Base-by-base conservation (phyloP, 2,113 vertebrate genomes). In the Cynoglossus semilaevis region DNA sequence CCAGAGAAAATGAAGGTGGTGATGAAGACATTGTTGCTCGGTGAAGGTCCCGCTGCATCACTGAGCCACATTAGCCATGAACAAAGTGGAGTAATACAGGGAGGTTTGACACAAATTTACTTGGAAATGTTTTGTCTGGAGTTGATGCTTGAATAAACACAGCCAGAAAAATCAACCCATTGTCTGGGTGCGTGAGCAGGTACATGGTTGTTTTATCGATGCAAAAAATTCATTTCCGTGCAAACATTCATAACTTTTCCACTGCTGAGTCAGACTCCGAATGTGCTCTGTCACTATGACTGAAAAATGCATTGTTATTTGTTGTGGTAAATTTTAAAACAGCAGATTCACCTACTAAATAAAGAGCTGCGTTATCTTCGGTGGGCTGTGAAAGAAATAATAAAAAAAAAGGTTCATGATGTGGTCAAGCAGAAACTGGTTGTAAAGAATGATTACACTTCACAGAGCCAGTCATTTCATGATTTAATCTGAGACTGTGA, bases 1-100 rank as follows among this genome's bases (percentile, higher is more conserved):
- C 19, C 44, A 50, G 53, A 41, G 58, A 47, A 61, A 82, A 65
- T 66, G 41, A 58, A 77, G 51, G 44, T 50, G 11, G 43, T 4
- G 19, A 19, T 10, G 36, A 49, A 47, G 49, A 67, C 51, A 52
- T 11, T 16, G 11, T 15, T 14, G 50, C 38, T 54, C 9, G 7
- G 43, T 8, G 22, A 64, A 55, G 50, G 67, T 46, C 49, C 61
- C 1, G 41, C 55, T 70, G 37, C 42, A 47, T 54, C 56, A 59
- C 38, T 17, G 58, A 67, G 34, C 15, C 55, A 58, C 49, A 69
- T 72, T 70, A 68, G 35, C 34, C 51, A 46, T 43, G 38, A 66
- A 63, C 38, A 38, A 56, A 45, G 53, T 50, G 41, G 35, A 69
- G 56, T 70, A 51, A 60, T 17, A 18, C 4, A 1, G n/a, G 2